Evolutionary conservation across 2,888 invertebrate species (phyloP).

Genomic region (Drosophila barbarae): DNA sequence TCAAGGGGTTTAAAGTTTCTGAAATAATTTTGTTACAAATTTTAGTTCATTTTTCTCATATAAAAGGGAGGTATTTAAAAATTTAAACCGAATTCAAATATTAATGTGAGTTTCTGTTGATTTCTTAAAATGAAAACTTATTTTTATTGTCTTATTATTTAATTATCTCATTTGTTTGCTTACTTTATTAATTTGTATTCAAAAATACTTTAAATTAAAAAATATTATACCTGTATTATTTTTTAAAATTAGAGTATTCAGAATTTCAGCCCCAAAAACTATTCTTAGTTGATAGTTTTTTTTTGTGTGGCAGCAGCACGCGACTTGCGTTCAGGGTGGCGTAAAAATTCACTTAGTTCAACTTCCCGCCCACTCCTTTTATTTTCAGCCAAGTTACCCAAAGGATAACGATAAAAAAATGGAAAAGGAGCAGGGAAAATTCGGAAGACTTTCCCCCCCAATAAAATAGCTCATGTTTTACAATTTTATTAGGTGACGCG

Average conservation of each 20-base stretch:
- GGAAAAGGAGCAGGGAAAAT: constrained; percentile 7
- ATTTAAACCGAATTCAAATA: no score
- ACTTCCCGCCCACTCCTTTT: constrained; percentile 31
- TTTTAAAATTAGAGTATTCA: neutral
- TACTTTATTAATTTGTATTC: neutral
- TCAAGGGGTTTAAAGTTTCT: neutral
- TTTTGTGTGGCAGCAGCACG: constrained; percentile 37
- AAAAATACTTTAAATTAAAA: neutral
- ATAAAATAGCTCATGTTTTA: constrained; percentile 75
- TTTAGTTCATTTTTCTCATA: neutral
- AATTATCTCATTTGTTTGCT: neutral
- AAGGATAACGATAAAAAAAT: constrained; percentile 22
- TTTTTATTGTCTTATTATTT: neutral
- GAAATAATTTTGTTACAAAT: neutral
- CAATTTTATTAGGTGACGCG: constrained; percentile 76
- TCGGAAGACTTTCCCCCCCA: constrained; percentile 38
- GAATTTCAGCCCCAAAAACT: neutral
- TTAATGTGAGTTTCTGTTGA: no score
- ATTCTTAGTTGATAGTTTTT: neutral
- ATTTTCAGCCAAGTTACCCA: constrained; percentile 42
- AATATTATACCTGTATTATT: neutral
- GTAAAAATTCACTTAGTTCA: constrained; percentile 68
- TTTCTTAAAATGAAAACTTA: no score
- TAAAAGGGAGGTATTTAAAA: neutral
- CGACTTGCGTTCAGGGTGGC: constrained; percentile 61